A percentile compares a stretch with the other conserved stretches of the same genome.
Conservation (phyloP, 2,113 vertebrate species). For the Pyxicephalus adspersus region DNA sequence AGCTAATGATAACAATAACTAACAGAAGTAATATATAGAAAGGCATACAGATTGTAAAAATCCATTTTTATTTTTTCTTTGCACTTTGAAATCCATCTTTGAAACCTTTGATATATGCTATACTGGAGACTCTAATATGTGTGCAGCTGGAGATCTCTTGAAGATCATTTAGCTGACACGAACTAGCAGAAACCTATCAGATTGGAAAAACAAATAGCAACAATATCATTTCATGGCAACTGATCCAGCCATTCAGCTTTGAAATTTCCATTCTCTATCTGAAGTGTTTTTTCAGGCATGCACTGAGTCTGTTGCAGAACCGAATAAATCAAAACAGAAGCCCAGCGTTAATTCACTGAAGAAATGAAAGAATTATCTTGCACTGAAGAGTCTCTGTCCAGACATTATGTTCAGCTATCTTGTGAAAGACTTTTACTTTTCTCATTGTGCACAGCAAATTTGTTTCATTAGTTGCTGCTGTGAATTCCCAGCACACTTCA, state of each 20-base stretch:
- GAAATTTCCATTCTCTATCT: conserved; percentile 43
- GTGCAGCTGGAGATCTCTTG: conserved; percentile 1
- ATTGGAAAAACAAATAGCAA: conserved; percentile 41
- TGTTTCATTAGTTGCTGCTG: conserved; percentile 50
- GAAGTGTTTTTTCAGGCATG: conserved; percentile 44
- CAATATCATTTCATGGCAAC: conserved; percentile 46
- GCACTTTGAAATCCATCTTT: not conserved
- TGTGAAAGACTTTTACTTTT: conserved; percentile 43
- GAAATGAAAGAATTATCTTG: conserved; percentile 43
- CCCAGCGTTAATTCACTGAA: conserved; percentile 37
- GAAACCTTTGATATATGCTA: not conserved
- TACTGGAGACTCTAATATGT: not conserved
- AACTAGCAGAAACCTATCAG: conserved; percentile 27
- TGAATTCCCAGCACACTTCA: conserved; percentile 45
- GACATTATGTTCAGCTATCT: conserved; percentile 42
- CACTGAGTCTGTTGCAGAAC: not conserved
- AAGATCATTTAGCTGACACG: conserved; percentile 43
- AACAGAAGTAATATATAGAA: no score
- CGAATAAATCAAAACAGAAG: conserved; percentile 44
- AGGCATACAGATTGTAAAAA: no score
- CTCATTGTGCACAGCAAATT: conserved; percentile 44
- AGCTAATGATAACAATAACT: no score
- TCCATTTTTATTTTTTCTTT: no score
- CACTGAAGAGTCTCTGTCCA: conserved; percentile 41
- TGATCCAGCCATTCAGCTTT: conserved; percentile 39